Base-by-base conservation (phyloP, 2,797 vertebrate species). In the Chloroceryle amazona region DNA sequence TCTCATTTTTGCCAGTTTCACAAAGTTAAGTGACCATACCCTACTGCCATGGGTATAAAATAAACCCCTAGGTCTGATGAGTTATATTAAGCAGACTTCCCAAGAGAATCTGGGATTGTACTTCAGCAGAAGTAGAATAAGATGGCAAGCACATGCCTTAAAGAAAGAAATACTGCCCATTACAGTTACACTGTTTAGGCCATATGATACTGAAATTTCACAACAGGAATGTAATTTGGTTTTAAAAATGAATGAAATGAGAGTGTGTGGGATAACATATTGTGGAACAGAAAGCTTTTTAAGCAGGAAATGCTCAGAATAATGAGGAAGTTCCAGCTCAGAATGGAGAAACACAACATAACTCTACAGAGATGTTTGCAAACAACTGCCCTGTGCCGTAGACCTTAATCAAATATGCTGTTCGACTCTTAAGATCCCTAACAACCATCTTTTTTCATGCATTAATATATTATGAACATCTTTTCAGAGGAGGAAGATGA, bases 391-490 rank as follows among this genome's bases (percentile, higher is more conserved):
- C 62, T 72, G 25, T 9, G 33, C 16, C 51, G 39, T 29, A 83
- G 73, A 72, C 9, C 25, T 74, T 74, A 61, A 93, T 68, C 19
- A 78, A 71, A 61, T 42, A 74, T 35, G 19, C 54, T 81, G 31
- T 58, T 81, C 3, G 2, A 18, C 13, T 82, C 57, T 65, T 68
- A 65, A 58, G 29, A 91, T 22, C 13, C 41, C 18, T 42, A 70
- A 58, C 18, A 81, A 10, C 14, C 10, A 90, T 57, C 1, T 73
- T 73, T 89, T 82, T 67, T 57, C 39, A 63, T 82, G 87, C 60
- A 87, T 95, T 80, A 86, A 73, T 95, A 83, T 81, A 91, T 80
- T 55, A 60, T 60, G 28, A 91, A 74, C 25, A 37, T 51, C n/a
- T 74, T 80, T 42, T 37, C 31, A 55, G 44, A 85, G 47, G 25